A percentile compares a stretch with the other conserved stretches of the same genome.
phyloP scores from a whole-genome alignment of 2,797 vertebrate genomes.

The Acanthiza pusilla region DNA sequence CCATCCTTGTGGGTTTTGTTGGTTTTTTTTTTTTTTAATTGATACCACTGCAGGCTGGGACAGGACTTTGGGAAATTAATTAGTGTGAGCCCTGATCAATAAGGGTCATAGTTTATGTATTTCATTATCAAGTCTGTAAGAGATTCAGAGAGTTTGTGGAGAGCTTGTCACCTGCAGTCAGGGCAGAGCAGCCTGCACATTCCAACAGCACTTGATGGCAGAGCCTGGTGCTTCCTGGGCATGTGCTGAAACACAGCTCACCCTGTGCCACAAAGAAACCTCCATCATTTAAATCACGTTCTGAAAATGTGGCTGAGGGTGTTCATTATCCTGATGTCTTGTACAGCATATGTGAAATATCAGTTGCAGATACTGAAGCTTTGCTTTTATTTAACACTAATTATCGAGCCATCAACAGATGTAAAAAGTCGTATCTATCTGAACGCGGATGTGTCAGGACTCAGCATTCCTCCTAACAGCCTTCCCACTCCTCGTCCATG shows the following conservation, averaged over 20 bases:
- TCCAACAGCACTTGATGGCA: neutral
- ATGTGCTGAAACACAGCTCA: neutral
- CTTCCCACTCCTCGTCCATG: neutral
- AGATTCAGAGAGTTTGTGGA: constrained; percentile 23
- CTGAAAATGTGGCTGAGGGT: neutral
- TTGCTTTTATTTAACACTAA: constrained; percentile 60
- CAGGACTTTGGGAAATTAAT: constrained; percentile 59
- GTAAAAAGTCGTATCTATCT: neutral
- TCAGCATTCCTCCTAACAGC: neutral
- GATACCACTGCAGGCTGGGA: constrained; percentile 27
- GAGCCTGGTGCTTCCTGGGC: neutral
- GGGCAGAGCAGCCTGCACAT: neutral
- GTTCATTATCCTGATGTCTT: constrained; percentile 26
- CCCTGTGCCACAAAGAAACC: constrained; percentile 10
- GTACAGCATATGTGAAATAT: constrained; percentile 1
- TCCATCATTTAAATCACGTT: constrained; percentile 5
- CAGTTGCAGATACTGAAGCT: constrained; percentile 1
- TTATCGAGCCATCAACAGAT: constrained; percentile 46
- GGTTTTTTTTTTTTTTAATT: neutral
- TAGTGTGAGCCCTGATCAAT: constrained; percentile 50
- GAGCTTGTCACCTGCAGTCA: constrained; percentile 5
- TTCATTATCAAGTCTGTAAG: constrained; percentile 56
- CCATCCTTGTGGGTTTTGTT: neutral
- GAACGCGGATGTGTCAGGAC: neutral
- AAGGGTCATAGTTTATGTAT: constrained; percentile 58